Conservation (phyloP, 2,113 vertebrate genomes). For the Etheostoma spectabile region DNA sequence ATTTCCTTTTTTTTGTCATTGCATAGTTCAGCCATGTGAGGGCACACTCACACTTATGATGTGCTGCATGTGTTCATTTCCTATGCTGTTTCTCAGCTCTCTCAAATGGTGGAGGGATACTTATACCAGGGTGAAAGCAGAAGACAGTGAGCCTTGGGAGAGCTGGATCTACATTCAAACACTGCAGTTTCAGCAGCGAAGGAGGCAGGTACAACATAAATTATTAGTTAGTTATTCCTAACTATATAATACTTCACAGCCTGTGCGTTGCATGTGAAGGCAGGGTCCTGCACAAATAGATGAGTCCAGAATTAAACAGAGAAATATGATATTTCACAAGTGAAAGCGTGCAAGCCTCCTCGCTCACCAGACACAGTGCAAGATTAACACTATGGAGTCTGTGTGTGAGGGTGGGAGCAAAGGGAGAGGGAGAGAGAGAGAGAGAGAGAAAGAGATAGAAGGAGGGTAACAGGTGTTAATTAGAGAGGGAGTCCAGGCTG, state of each 20-base stretch:
- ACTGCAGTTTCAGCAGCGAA: slow-evolving; percentile 24
- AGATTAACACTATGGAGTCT: slow-evolving; percentile 55
- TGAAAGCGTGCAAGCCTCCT: slow-evolving; percentile 42
- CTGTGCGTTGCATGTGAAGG: background rate
- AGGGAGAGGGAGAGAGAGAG: background rate
- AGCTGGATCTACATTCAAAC: slow-evolving; percentile 37
- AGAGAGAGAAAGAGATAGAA: slow-evolving; percentile 41
- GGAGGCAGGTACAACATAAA: background rate
- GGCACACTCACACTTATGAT: slow-evolving; percentile 70
- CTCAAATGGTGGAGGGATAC: slow-evolving; percentile 69
- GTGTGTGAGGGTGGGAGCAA: slow-evolving; percentile 5
- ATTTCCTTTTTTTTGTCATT: slow-evolving; percentile 51
- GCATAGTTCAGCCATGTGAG: slow-evolving; percentile 68
- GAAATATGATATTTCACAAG: slow-evolving; percentile 53
- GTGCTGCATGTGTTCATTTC: slow-evolving; percentile 24
- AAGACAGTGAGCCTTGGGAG: slow-evolving; percentile 32
- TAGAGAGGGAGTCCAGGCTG: slow-evolving; percentile 80
- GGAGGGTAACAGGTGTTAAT: slow-evolving; percentile 84
- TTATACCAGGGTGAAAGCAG: slow-evolving; percentile 32
- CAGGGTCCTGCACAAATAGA: background rate
- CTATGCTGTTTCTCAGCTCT: slow-evolving; percentile 36
- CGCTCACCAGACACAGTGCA: slow-evolving; percentile 64
- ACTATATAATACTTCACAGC: background rate
- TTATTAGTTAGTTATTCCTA: too few species aligned
- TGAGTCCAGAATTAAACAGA: slow-evolving; percentile 18